phyloP scores from a whole-genome alignment of 2,888 invertebrate genomes.

The Pachliopta kotzebuea region DNA sequence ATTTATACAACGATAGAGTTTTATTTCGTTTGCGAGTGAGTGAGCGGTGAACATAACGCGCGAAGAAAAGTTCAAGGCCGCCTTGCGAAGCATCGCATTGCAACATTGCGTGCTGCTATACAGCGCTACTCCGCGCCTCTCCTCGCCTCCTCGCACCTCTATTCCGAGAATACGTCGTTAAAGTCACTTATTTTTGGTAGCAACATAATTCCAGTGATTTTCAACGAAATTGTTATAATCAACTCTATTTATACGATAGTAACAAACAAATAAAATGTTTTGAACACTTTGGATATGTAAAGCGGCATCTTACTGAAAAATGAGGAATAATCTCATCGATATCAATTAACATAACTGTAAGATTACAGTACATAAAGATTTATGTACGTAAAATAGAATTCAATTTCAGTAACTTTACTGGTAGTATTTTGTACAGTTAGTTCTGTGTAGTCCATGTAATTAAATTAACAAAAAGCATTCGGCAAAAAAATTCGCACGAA shows the following conservation, averaged over 20 bases:
- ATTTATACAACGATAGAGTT: too few relatives aligned
- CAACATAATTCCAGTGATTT: slow-evolving; percentile 79
- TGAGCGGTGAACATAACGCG: neutral
- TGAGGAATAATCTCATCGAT: too few relatives aligned
- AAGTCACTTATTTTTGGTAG: slow-evolving; percentile 80
- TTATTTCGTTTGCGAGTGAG: too few relatives aligned
- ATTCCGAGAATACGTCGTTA: slow-evolving; percentile 78
- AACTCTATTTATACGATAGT: slow-evolving; percentile 75
- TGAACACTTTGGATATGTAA: slow-evolving; percentile 52
- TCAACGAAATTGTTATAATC: slow-evolving; percentile 78
- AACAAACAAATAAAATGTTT: slow-evolving; percentile 79
- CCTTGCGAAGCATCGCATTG: slow-evolving; percentile 42
- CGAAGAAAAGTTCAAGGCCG: slow-evolving; percentile 59
- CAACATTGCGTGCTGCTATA: slow-evolving; percentile 46
- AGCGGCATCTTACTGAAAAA: slow-evolving; percentile 39
- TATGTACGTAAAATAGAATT: too few relatives aligned
- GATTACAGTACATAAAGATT: too few relatives aligned
- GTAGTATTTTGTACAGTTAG: too few relatives aligned
- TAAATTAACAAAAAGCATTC: too few relatives aligned
- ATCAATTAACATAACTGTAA: too few relatives aligned
- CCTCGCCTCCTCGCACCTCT: slow-evolving; percentile 56
- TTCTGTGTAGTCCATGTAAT: too few relatives aligned
- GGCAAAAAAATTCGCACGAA: too few relatives aligned
- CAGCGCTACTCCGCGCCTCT: slow-evolving; percentile 44
- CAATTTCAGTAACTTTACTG: too few relatives aligned